Conservation (phyloP, 2,113 vertebrate species). For the Crotophaga sulcirostris region DNA sequence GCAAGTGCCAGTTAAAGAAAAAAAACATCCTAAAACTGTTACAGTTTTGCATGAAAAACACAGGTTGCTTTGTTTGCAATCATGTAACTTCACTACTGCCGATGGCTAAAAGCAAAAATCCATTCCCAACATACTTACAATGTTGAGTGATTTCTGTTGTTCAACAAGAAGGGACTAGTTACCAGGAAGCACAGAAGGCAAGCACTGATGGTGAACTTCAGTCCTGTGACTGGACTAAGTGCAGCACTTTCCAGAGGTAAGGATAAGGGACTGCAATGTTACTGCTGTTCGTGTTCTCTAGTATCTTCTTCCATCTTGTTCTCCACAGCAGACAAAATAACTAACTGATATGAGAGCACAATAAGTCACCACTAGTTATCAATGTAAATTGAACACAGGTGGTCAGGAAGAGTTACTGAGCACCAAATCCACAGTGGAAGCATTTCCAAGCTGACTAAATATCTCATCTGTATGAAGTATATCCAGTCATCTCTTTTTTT, state of each 20-base stretch:
- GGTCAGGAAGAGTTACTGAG: background rate
- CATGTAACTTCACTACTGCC: background rate
- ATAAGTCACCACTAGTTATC: slow-evolving; percentile 38
- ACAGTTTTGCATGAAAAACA: background rate
- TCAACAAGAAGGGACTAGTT: background rate
- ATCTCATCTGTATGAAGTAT: slow-evolving; percentile 65
- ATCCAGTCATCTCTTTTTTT: slow-evolving; percentile 44
- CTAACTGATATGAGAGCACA: slow-evolving; percentile 24
- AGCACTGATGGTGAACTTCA: rapidly evolving
- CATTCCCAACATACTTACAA: background rate
- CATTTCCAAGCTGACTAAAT: slow-evolving; percentile 59
- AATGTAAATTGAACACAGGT: slow-evolving; percentile 54
- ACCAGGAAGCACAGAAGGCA: background rate
- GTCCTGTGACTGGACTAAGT: rapidly evolving
- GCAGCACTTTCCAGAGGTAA: background rate
- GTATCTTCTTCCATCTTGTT: background rate
- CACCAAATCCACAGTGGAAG: slow-evolving; percentile 11
- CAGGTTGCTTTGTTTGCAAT: background rate
- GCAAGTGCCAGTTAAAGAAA: background rate
- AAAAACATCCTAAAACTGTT: background rate
- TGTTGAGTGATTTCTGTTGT: background rate
- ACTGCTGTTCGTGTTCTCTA: background rate
- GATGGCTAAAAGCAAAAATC: background rate
- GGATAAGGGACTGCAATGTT: background rate
- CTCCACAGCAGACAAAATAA: background rate